Evolutionary conservation across 2,113 vertebrate species (phyloP).

Genomic region (Nipponia nippon): DNA sequence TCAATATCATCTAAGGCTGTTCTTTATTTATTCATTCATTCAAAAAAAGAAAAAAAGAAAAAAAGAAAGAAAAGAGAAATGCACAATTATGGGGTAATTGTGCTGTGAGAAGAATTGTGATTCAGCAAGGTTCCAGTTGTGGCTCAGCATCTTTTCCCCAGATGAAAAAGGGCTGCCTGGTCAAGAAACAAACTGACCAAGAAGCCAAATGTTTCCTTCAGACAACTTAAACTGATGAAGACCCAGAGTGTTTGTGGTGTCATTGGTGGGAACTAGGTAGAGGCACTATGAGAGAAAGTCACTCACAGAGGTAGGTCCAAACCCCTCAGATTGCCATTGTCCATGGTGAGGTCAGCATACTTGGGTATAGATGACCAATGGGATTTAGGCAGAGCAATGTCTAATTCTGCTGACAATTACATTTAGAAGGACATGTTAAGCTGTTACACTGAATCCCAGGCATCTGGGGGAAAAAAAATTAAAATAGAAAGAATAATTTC

Average conservation of each 20-base stretch:
- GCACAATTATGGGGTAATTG: not conserved
- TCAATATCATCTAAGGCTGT: not conserved
- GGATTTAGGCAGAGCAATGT: not conserved
- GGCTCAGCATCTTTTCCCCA: not conserved
- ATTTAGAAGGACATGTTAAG: not conserved
- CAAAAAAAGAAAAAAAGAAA: not conserved
- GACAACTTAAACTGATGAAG: not conserved
- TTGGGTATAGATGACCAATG: not conserved
- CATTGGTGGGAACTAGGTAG: not conserved
- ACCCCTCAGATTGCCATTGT: rapidly evolving
- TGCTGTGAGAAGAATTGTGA: not conserved
- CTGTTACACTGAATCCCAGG: not conserved
- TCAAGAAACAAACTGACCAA: not conserved
- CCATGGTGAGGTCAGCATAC: not conserved
- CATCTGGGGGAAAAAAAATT: not conserved
- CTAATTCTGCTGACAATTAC: not conserved
- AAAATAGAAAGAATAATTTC: not conserved
- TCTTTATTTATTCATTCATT: not conserved
- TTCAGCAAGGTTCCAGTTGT: not conserved
- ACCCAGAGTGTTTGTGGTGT: not conserved
- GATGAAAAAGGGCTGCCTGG: not conserved
- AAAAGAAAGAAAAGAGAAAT: not conserved
- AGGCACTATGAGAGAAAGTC: not conserved
- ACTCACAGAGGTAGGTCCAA: not conserved
- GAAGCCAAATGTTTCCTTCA: not conserved